phyloP scores from a whole-genome alignment of 2,888 invertebrate species.

The Calliopum simillimum region DNA sequence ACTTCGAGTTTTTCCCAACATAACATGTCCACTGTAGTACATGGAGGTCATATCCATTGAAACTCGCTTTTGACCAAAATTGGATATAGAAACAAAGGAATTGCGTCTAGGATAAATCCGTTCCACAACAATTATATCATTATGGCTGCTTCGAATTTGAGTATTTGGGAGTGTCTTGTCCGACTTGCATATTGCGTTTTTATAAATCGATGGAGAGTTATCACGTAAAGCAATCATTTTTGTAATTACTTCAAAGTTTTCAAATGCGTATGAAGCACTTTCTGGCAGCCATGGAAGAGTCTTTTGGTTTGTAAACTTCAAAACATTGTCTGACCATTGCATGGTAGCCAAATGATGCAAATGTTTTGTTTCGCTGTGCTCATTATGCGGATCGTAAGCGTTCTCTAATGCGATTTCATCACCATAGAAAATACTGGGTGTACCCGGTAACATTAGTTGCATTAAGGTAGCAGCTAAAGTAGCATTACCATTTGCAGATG shows the following conservation, averaged over 20 bases:
- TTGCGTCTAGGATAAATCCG: slow-evolving; percentile 83
- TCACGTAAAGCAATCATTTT: slow-evolving; percentile 73
- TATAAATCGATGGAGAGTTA: slow-evolving; percentile 78
- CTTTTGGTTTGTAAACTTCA: slow-evolving; percentile 68
- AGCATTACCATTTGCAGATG: slow-evolving; percentile 71
- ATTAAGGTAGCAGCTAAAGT: slow-evolving; percentile 78
- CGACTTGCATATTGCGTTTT: slow-evolving; percentile 77
- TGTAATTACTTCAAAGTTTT: slow-evolving; percentile 71
- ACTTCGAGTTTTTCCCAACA: slow-evolving; percentile 51
- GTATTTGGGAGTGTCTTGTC: slow-evolving; percentile 75
- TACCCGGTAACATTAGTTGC: slow-evolving; percentile 85
- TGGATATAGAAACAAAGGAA: slow-evolving; percentile 80
- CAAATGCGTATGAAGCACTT: slow-evolving; percentile 69
- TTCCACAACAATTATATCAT: slow-evolving; percentile 78
- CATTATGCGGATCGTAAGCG: slow-evolving; percentile 70
- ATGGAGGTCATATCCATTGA: slow-evolving; percentile 79
- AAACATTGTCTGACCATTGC: slow-evolving; percentile 71
- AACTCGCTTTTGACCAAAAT: slow-evolving; percentile 74
- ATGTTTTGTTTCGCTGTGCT: slow-evolving; percentile 72
- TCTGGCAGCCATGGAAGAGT: slow-evolving; percentile 76
- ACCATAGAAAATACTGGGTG: slow-evolving; percentile 89
- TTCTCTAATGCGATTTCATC: slow-evolving; percentile 85
- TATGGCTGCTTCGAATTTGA: slow-evolving; percentile 74
- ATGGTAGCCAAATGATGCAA: slow-evolving; percentile 79
- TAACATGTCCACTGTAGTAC: slow-evolving; percentile 77